A percentile compares a stretch with the other conserved stretches of the same genome.
phyloP scores from a whole-genome alignment of 2,888 invertebrate species.

The Cybosia mesomella region DNA sequence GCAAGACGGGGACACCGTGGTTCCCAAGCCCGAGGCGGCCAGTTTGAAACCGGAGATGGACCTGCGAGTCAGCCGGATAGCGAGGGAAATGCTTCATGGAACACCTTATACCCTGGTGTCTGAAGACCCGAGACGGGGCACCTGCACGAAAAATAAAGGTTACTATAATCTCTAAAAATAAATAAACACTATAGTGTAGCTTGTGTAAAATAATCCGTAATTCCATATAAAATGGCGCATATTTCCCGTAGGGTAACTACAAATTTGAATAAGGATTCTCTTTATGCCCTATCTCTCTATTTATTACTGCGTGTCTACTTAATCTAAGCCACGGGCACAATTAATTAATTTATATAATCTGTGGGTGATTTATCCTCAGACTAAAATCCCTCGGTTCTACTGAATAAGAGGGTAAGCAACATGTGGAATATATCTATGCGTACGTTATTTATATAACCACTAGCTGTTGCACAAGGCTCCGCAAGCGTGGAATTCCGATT shows the following conservation, averaged over 20 bases:
- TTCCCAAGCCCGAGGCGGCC: no score
- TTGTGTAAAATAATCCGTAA: neutral
- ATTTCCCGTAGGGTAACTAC: neutral
- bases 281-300: neutral
- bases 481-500: no score
- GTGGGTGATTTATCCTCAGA: slow-evolving; percentile 4
- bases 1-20: no score
- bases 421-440: neutral
- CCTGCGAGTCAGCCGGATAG: no score
- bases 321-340: slow-evolving; percentile 2
- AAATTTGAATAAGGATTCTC: neutral
- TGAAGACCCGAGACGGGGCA: no score
- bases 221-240: neutral
- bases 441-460: no score
- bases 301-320: slow-evolving; percentile 2
- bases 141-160: no score
- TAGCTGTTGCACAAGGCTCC: no score
- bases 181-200: neutral
- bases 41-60: no score
- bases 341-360: slow-evolving; percentile 4
- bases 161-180: neutral
- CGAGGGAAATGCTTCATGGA: no score
- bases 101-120: no score
- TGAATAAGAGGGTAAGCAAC: neutral
- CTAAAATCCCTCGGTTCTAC: neutral